These are phyloP conservation scores for Actinopyga echinites DNA, from an alignment of 53 echinoderm and acorn worm species.

Conservation along the genomic window DNA sequence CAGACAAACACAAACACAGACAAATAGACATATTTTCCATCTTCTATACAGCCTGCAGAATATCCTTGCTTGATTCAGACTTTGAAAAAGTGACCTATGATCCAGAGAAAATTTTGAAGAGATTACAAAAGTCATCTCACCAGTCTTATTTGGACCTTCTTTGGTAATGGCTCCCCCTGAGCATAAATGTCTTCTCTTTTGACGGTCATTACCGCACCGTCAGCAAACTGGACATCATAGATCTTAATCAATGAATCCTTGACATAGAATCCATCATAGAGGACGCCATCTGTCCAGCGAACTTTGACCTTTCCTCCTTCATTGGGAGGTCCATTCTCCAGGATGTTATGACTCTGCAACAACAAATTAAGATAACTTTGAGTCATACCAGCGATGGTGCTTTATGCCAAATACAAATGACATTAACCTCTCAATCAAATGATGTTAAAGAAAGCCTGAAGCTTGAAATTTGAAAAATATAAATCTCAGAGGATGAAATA, in stretches of 20 bases:
- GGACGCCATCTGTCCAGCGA: constrained; percentile 79
- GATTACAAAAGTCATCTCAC: constrained; percentile 47
- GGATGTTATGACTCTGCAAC: constrained; percentile 77
- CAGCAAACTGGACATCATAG: constrained; percentile 87
- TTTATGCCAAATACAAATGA: neutral
- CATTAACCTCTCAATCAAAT: too few relatives aligned
- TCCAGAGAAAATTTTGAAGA: too few relatives aligned
- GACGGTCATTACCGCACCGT: constrained; percentile 71
- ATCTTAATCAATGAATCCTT: constrained; percentile 73
- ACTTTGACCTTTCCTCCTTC: constrained; percentile 76
- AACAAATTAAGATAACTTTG: neutral
- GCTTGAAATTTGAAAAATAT: too few relatives aligned
- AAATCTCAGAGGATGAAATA: too few relatives aligned
- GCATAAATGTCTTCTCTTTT: constrained; percentile 90
- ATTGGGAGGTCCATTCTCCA: constrained; percentile 62
- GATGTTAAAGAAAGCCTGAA: neutral
- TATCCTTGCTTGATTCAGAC: too few relatives aligned
- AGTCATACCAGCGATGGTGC: neutral
- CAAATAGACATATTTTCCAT: too few relatives aligned
- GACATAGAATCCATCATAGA: constrained; percentile 74
- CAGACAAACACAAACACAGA: too few relatives aligned
- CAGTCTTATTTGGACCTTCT: constrained; percentile 81
- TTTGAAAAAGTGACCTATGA: too few relatives aligned
- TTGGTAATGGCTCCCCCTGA: constrained; percentile 85
- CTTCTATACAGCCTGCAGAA: too few relatives aligned